Evolutionary conservation across 2,113 vertebrate genomes (phyloP).

Genomic region (Hydrochoerus hydrochaeris): DNA sequence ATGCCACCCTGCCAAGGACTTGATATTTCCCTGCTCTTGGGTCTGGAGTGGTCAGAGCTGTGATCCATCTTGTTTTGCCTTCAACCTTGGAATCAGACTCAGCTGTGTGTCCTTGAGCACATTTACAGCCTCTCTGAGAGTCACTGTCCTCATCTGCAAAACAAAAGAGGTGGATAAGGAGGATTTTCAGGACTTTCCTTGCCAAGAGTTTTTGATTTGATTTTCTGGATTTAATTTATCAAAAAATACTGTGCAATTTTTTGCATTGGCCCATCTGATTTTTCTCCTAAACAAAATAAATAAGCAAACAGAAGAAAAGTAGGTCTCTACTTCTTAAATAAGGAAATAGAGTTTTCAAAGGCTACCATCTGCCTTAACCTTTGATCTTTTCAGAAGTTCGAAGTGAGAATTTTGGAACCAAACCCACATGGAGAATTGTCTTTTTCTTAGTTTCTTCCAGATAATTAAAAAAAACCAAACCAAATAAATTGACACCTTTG

Average conservation of each 20-base stretch:
- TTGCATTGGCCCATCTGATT: not conserved
- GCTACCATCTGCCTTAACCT: slow-evolving; percentile 31
- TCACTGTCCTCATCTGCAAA: slow-evolving; percentile 33
- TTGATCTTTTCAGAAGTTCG: slow-evolving; percentile 61
- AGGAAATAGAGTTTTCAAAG: slow-evolving; percentile 52
- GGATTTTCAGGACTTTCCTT: slow-evolving; percentile 50
- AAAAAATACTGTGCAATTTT: not conserved
- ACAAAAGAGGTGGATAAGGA: slow-evolving; percentile 4
- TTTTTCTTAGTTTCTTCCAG: slow-evolving; percentile 47
- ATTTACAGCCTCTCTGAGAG: not conserved
- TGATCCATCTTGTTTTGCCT: not conserved
- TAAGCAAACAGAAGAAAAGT: not conserved
- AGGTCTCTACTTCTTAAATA: slow-evolving; percentile 37
- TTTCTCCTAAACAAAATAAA: slow-evolving; percentile 37
- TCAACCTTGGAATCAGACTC: not conserved
- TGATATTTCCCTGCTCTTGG: not conserved
- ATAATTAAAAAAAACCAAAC: slow-evolving; percentile 69
- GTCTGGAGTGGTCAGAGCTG: not conserved
- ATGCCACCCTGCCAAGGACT: not conserved
- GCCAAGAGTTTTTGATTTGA: slow-evolving; percentile 48
- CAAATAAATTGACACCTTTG: slow-evolving; percentile 24
- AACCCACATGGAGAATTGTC: slow-evolving; percentile 16
- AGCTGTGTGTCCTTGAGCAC: not conserved
- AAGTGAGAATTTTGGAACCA: slow-evolving; percentile 63
- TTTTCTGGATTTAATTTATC: slow-evolving; percentile 58